Evolutionary conservation across 2,888 invertebrate genomes (phyloP), one percentile per base, ranked within the genome.

Genomic region (Onchidella celtica): DNA sequence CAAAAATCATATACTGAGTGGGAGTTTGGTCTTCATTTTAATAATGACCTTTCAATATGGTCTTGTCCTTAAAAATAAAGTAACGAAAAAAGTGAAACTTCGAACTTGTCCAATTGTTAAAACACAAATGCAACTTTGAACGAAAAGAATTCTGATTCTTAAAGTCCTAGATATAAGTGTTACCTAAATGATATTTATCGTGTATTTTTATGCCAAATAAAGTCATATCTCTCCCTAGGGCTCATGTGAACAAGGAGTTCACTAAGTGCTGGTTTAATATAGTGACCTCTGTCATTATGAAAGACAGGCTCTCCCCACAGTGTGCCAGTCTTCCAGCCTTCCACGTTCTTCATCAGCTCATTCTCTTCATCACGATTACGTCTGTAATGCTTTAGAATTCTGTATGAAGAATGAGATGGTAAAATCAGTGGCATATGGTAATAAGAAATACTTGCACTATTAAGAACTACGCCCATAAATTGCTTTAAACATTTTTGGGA

Each of bases 271-370:
- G 96, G 96, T 57, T 95, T 94, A 1, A 96, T 92, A 34, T 96
- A 95, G 1, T 94, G 94, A 87, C 96, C 96, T 75, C 95, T 93
- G 0, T 95, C 95, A 0, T 96, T 96, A 89, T 96, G 95, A 94
- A 95, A 98, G 17, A 98, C 94, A 34, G 96, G 96, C 92, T 97
- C 96, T 4, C 97, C 97, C 87, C 96, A 97, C 93, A 95, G 96
- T 1, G 97, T 98, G 69, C 98, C 99, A 6, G 96, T 96, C 94
- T 96, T 95, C 98, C 98, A 98, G 86, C 96, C 96, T 81, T 96
- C 96, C 21, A 97, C 97, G 93, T 98, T 95, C 86, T 95, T 95
- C 98, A 99, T 99, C 47, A 98, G 94, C 79, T 96, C 95, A 0
- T 95, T 95, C 93, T 98, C 98, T 85, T 96, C 96, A 24, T 97